A percentile compares a stretch with the other conserved stretches of the same genome.
Evolutionary conservation across 2,113 vertebrate genomes (phyloP).

Genomic region (Sander vitreus): DNA sequence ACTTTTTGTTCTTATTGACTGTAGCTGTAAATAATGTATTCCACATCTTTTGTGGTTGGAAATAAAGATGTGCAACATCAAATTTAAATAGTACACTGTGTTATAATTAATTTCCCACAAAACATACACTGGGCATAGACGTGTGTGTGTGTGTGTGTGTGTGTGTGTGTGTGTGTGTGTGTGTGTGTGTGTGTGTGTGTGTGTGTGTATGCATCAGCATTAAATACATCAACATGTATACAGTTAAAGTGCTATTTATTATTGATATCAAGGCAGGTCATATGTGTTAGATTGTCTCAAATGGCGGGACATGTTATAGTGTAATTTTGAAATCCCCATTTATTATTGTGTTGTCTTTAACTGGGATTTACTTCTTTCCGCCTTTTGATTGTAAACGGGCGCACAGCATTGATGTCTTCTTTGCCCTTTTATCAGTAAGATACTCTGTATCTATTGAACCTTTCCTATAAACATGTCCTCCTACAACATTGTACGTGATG

Average conservation of each 20-base stretch:
- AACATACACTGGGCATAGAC: constrained; percentile 1
- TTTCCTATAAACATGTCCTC: not conserved
- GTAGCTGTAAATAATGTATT: constrained; percentile 47
- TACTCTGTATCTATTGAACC: not conserved
- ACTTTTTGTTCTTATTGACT: constrained; percentile 53
- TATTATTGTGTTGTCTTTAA: not conserved
- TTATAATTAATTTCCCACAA: constrained; percentile 16
- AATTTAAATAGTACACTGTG: constrained; percentile 46
- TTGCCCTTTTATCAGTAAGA: not conserved
- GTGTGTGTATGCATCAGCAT: no score
- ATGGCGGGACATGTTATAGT: not conserved
- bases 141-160: not conserved
- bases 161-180: not conserved
- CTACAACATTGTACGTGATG: not conserved
- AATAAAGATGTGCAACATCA: constrained; percentile 25
- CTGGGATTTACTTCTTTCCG: not conserved
- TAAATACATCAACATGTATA: not conserved
- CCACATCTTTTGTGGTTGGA: constrained; percentile 2
- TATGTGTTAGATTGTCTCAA: not conserved
- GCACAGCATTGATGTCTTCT: not conserved
- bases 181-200: not conserved
- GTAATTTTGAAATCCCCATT: not conserved
- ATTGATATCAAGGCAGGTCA: not conserved
- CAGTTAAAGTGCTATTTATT: not conserved
- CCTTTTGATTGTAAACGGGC: not conserved